Base-by-base conservation (phyloP, 1,140 invertebrate genomes). In the Stratiolaelaps scimitus region DNA sequence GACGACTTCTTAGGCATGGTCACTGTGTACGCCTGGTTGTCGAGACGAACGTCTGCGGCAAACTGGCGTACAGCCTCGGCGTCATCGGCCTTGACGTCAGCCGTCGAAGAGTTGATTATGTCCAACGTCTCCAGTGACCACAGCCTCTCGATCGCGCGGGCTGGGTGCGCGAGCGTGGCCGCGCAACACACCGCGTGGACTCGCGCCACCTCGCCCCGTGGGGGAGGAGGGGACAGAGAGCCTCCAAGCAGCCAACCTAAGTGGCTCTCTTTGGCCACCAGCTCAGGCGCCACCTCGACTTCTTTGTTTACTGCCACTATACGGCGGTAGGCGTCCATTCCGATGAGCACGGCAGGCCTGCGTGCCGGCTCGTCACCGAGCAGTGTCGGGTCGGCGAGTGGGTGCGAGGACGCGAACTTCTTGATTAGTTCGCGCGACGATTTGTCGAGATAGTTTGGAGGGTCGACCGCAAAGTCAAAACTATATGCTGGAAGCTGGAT, bases 131-230 rank as follows among this genome's bases (percentile, higher is more conserved):
- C 47, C 7, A 15, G n/a, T n/a, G n/a, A n/a, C n/a, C n/a, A n/a
- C n/a, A n/a, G n/a, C n/a, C n/a, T n/a, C n/a, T n/a, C n/a, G n/a
- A n/a, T n/a, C n/a, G n/a, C n/a, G n/a, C n/a, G n/a, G n/a, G n/a
- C n/a, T n/a, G n/a, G n/a, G n/a, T n/a, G n/a, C n/a, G n/a, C n/a
- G n/a, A n/a, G n/a, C n/a, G n/a, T n/a, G n/a, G n/a, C n/a, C n/a
- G n/a, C 47, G 47, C 47, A 48, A 28, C 47, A 48, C 5, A 48
- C 47, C 7, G 47, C 47, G 47, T 15, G 20, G 47, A 48, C 47
- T 19, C 19, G 4, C 15, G 47, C 28, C 47, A 15, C 47, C n/a
- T n/a, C n/a, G 13, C 44, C 47, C 19, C 20, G 47, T 7, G 19
- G 19, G 47, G 15, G 44, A 45, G 44, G 44, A 45, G 13, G 19